Percentiles rank a stretch among this genome's conserved stretches.
Evolutionary conservation across 2,797 vertebrate species (phyloP).

Genomic region (Parambassis ranga): DNA sequence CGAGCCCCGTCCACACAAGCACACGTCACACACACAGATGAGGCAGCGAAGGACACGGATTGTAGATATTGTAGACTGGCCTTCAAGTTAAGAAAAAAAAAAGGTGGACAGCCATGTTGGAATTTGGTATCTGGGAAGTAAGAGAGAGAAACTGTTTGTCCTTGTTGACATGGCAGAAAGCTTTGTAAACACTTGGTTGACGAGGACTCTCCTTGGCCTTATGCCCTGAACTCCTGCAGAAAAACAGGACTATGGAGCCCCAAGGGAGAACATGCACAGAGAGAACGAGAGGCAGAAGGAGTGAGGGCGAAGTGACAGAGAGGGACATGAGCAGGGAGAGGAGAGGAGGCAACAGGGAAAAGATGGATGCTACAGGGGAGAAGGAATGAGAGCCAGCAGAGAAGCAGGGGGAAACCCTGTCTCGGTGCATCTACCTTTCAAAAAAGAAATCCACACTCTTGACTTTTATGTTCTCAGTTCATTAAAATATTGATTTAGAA

Average conservation of each 20-base stretch:
- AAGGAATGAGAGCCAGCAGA: constrained; percentile 16
- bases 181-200: constrained; percentile 76
- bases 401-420: constrained; percentile 14
- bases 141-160: constrained; percentile 56
- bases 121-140: constrained; percentile 38
- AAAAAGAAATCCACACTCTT: neutral
- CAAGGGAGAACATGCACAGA: constrained; percentile 45
- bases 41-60: constrained; percentile 24
- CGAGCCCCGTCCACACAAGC: constrained; percentile 9
- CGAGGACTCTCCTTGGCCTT: constrained; percentile 70
- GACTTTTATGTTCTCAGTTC: neutral
- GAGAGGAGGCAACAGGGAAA: constrained; percentile 28
- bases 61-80: constrained; percentile 9
- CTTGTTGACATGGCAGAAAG: constrained; percentile 75
- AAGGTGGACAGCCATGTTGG: constrained; percentile 23
- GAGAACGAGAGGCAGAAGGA: constrained; percentile 47
- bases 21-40: constrained; percentile 21
- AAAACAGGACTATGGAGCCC: constrained; percentile 57
- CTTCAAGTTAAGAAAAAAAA: constrained; percentile 21
- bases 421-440: neutral
- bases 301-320: constrained; percentile 49
- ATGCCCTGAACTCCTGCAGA: constrained; percentile 60
- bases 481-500: constrained; percentile 27
- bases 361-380: constrained; percentile 25
- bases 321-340: constrained; percentile 27